Evolutionary conservation across 2,797 vertebrate genomes (phyloP), one percentile per base, ranked within the genome.

Genomic region (Poeciliopsis infans): DNA sequence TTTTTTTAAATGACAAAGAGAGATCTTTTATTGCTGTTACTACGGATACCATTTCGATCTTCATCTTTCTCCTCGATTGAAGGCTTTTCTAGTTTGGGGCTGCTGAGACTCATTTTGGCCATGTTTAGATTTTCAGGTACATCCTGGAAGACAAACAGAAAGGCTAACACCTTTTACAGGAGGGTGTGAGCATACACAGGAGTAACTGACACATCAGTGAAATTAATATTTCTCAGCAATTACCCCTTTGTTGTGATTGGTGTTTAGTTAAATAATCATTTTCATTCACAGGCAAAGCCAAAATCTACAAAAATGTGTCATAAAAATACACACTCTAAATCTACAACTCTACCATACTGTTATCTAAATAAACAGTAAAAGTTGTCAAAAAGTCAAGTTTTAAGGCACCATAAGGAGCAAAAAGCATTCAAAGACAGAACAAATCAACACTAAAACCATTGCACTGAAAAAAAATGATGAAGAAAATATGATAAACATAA

Each of bases 41-140:
- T 68, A 8, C 15, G 0, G 55, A 20, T 92, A 96, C 95, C 93
- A 31, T 95, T 94, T 70, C 81, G 88, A 55, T 95, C 92, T 68
- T 89, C 88, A 31, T 90, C 86, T 20, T 83, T 85, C 45, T 88
- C 85, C n/a, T 49, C 25, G 1, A n/a, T 39, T 7, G 15, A 51
- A n/a, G 77, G 10, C 25, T 77, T 83, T 41, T 94, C 93, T 61
- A 83, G 45, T 39, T 80, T 2, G 1, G 80, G 18, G 25, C 57
- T 59, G 72, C 90, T 88, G 28, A 94, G 90, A 76, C 66, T 93
- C 91, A 93, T 91, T 74, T 93, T 88, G 39, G 86, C 79, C 53
- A 85, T 84, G 78, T 90, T 89, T 53, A 84, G 15, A 75, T 91
- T 91, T 55, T 92, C 93, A 31, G 90, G 74, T 49, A 51, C 25